phyloP scores from a whole-genome alignment of 2,888 invertebrate genomes.

The Capitulum mitella region DNA sequence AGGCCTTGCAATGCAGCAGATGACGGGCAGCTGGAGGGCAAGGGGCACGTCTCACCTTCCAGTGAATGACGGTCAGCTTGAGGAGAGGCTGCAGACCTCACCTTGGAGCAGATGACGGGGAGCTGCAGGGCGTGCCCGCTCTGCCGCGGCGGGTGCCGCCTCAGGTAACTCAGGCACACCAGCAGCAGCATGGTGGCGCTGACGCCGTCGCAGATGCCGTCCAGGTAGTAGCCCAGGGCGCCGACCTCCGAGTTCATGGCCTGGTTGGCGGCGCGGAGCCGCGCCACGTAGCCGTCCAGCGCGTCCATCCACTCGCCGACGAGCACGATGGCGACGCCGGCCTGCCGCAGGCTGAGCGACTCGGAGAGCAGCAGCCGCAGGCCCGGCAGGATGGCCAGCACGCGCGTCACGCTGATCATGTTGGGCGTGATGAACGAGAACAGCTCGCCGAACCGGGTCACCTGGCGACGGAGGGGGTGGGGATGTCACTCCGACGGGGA shows the following conservation, averaged over 20 bases:
- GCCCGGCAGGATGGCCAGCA: conserved; percentile 64
- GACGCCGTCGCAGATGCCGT: conserved; percentile 70
- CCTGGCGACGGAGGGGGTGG: conserved; percentile 45
- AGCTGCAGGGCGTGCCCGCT: conserved; percentile 52
- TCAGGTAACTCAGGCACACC: conserved; percentile 61
- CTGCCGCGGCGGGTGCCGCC: conserved; percentile 62
- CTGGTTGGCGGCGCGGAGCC: conserved; percentile 63
- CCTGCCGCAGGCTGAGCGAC: conserved; percentile 59
- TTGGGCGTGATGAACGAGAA: conserved; percentile 63
- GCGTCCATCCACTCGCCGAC: conserved; percentile 75
- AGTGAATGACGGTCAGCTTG: too few species aligned
- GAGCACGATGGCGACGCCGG: conserved; percentile 70
- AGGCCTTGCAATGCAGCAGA: too few species aligned
- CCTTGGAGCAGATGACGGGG: neutral
- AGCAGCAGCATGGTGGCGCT: conserved; percentile 64
- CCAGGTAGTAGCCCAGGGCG: conserved; percentile 69
- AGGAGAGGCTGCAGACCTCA: too few species aligned
- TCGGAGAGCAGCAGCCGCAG: conserved; percentile 67
- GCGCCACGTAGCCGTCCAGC: conserved; percentile 76
- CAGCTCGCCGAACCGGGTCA: conserved; percentile 55
- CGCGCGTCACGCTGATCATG: conserved; percentile 71
- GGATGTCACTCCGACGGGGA: too few species aligned
- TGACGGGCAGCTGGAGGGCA: too few species aligned
- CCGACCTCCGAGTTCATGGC: conserved; percentile 75
- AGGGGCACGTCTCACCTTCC: too few species aligned